These are phyloP conservation scores for Drosophila tropicalis DNA, from an alignment of 1,140 invertebrate species.

Conservation along the genomic window DNA sequence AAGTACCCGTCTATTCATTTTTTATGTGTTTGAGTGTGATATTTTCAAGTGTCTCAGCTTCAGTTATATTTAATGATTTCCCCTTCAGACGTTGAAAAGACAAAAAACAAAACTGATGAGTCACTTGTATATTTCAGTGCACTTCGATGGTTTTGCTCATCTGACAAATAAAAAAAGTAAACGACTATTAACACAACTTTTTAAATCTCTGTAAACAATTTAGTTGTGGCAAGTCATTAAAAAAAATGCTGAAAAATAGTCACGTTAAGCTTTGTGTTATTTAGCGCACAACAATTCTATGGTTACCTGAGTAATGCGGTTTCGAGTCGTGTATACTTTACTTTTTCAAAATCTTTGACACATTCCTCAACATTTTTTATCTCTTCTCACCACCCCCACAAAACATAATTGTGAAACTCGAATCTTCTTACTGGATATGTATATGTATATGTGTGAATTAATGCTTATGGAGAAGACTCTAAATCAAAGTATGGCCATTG, in stretches of 20 bases:
- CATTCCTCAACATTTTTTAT: slow-evolving; percentile 33
- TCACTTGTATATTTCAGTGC: slow-evolving; percentile 46
- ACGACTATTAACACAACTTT: slow-evolving; percentile 12
- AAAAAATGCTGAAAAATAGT: not conserved
- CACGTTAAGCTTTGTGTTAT: slow-evolving; percentile 11
- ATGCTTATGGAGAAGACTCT: slow-evolving; percentile 29
- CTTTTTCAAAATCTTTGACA: slow-evolving; percentile 27
- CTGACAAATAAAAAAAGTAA: not conserved
- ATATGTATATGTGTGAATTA: slow-evolving; percentile 36
- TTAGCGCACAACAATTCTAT: slow-evolving; percentile 26
- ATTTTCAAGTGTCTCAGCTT: slow-evolving; percentile 3
- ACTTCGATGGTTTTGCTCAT: slow-evolving; percentile 6
- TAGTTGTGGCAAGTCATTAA: not conserved
- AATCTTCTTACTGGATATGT: not conserved
- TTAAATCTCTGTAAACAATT: slow-evolving; percentile 7
- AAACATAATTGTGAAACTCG: slow-evolving; percentile 7
- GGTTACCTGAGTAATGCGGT: slow-evolving; percentile 28
- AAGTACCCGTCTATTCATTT: not conserved
- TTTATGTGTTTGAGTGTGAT: slow-evolving; percentile 1
- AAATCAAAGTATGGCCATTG: slow-evolving; percentile 65
- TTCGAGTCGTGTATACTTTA: slow-evolving; percentile 17
- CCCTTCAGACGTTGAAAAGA: not conserved
- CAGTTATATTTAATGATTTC: slow-evolving; percentile 43
- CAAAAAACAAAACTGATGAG: slow-evolving; percentile 40
- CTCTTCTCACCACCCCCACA: slow-evolving; percentile 11